These are phyloP conservation scores for Tretioscincus oriximinensis DNA, from an alignment of 2,113 vertebrate genomes.

Conservation along the genomic window DNA sequence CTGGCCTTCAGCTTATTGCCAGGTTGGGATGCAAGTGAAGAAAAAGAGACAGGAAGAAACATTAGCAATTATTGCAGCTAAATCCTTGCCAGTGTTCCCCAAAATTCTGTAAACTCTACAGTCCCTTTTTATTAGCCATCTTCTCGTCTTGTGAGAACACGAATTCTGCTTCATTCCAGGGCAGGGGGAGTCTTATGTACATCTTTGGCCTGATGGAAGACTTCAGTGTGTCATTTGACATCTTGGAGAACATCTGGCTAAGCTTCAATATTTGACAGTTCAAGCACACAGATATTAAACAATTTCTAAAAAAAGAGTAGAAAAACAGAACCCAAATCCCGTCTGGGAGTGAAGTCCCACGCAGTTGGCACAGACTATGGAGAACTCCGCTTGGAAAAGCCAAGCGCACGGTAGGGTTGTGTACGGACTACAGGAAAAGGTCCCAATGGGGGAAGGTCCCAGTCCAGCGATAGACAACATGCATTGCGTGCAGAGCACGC, in stretches of 20 bases:
- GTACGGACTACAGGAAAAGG: neutral
- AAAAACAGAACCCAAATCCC: conserved; percentile 17
- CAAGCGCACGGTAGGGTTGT: neutral
- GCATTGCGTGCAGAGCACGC: neutral
- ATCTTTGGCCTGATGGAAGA: conserved; percentile 13
- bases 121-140: conserved; percentile 4
- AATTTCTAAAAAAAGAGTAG: conserved; percentile 5
- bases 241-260: conserved; percentile 21
- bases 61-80: neutral
- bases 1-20: conserved; percentile 6
- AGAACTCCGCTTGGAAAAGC: conserved; percentile 3
- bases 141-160: conserved; percentile 13
- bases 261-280: neutral
- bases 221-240: conserved; percentile 9
- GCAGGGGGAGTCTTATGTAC: neutral
- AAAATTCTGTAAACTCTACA: conserved; percentile 27
- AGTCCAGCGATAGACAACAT: neutral
- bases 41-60: conserved; percentile 27
- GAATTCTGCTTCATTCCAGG: neutral
- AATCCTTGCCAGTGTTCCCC: neutral
- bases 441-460: neutral
- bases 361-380: neutral
- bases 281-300: neutral
- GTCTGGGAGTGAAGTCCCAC: neutral
- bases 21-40: conserved; percentile 33